These are phyloP conservation scores for Diaphora mendica DNA, from an alignment of 2,888 invertebrate genomes.

Conservation along the genomic window DNA sequence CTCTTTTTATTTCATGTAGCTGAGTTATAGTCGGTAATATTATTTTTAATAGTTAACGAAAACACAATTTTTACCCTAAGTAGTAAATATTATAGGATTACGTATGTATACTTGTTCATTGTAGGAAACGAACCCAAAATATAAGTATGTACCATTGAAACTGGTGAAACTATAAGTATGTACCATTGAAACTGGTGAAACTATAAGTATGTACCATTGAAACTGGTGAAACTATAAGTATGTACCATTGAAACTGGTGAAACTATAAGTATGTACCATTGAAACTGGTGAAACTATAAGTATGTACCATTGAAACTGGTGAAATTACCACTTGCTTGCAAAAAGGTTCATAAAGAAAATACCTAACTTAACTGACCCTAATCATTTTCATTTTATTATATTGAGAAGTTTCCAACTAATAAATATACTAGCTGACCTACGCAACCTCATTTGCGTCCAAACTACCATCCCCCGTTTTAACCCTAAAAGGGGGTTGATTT, in stretches of 20 bases:
- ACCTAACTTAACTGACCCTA: no score
- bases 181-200: not conserved
- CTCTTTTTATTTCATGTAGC: not conserved
- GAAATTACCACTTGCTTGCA: not conserved
- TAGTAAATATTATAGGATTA: no score
- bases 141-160: not conserved
- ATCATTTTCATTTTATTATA: no score
- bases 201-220: not conserved
- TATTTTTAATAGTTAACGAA: not conserved
- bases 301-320: not conserved
- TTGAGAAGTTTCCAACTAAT: no score
- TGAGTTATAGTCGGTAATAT: not conserved
- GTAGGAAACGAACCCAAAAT: not conserved
- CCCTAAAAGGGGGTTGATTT: no score
- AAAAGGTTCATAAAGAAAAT: not conserved
- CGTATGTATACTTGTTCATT: no score
- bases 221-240: not conserved
- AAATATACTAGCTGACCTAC: no score
- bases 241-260: not conserved
- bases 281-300: not conserved
- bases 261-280: not conserved
- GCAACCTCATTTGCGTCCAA: no score
- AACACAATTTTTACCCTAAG: no score
- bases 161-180: not conserved
- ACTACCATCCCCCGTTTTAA: no score